phyloP scores from a whole-genome alignment of 2,113 vertebrate species.

The Pelecanus crispus region DNA sequence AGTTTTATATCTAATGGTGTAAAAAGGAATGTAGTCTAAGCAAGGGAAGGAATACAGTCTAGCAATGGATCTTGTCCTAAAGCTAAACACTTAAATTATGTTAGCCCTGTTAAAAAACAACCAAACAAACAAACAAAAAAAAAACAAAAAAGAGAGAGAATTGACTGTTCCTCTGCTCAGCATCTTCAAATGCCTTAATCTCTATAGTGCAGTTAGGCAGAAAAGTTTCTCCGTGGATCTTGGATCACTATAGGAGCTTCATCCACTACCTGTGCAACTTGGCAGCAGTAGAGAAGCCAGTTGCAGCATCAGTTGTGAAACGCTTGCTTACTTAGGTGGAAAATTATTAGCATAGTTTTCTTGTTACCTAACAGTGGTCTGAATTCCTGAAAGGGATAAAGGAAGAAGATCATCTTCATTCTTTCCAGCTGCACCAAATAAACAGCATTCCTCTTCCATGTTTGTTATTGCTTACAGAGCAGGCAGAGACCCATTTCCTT shows the following conservation, averaged over 20 bases:
- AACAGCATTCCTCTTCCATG: slow-evolving; percentile 62
- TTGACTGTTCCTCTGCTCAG: not conserved
- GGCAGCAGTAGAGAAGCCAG: not conserved
- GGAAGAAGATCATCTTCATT: slow-evolving; percentile 52
- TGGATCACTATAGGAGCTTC: not conserved
- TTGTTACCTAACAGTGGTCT: slow-evolving; percentile 57
- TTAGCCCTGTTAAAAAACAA: not conserved
- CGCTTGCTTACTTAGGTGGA: slow-evolving; percentile 47
- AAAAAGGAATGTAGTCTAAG: not conserved
- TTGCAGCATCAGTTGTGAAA: slow-evolving; percentile 18
- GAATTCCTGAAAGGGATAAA: slow-evolving; percentile 62
- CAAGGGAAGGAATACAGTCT: not conserved
- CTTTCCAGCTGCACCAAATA: slow-evolving; percentile 60
- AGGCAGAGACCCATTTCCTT: slow-evolving; percentile 6
- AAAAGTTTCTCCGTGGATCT: not conserved
- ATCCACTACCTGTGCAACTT: slow-evolving; percentile 17
- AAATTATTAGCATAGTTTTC: slow-evolving; percentile 63
- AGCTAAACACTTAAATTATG: not conserved
- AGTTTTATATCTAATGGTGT: not conserved
- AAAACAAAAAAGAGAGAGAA: not conserved
- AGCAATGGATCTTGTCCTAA: not conserved
- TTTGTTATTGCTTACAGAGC: slow-evolving; percentile 53
- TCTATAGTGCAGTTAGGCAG: not conserved
- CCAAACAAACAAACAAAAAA: too few species aligned
- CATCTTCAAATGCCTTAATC: not conserved